These are phyloP conservation scores for Chrysopilus asiliformis DNA, from an alignment of 2,888 invertebrate species.

Conservation along the genomic window DNA sequence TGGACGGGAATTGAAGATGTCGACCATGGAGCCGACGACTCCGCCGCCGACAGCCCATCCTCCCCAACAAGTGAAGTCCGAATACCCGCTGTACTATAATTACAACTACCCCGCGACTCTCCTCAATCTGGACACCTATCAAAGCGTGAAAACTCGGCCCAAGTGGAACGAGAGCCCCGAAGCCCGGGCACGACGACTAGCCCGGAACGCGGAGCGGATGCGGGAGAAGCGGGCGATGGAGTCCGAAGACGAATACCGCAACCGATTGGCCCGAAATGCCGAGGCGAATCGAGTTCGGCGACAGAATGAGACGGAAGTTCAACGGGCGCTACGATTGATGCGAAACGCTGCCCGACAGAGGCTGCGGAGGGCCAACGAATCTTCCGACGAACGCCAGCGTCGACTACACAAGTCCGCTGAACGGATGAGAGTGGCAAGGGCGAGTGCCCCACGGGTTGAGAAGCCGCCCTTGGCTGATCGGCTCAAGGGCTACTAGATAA, in stretches of 20 bases:
- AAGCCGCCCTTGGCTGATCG: constrained; percentile 35
- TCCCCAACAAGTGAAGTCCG: constrained; percentile 10
- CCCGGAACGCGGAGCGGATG: constrained; percentile 35
- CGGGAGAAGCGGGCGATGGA: constrained; percentile 34
- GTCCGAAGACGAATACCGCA: constrained; percentile 30
- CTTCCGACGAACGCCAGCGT: constrained; percentile 30
- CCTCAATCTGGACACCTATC: constrained; percentile 19
- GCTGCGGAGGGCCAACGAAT: constrained; percentile 31
- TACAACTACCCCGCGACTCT: constrained; percentile 17
- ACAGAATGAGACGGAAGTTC: constrained; percentile 35
- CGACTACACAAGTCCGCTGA: constrained; percentile 34
- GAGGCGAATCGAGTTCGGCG: constrained; percentile 35
- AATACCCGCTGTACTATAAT: constrained; percentile 15
- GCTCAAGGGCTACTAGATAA: constrained; percentile 29
- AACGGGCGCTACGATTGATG: constrained; percentile 36
- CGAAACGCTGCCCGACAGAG: constrained; percentile 35
- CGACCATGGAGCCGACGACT: neutral
- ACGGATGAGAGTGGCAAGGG: constrained; percentile 31
- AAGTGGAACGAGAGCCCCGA: constrained; percentile 36
- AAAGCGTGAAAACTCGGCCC: constrained; percentile 22
- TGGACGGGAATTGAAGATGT: constrained; percentile 5
- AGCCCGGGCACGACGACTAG: constrained; percentile 31
- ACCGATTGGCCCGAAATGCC: constrained; percentile 34
- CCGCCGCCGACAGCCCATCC: constrained; percentile 1
- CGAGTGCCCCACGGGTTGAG: constrained; percentile 33